Conservation (phyloP, 2,113 vertebrate genomes). For the Chaetodon auriga region DNA sequence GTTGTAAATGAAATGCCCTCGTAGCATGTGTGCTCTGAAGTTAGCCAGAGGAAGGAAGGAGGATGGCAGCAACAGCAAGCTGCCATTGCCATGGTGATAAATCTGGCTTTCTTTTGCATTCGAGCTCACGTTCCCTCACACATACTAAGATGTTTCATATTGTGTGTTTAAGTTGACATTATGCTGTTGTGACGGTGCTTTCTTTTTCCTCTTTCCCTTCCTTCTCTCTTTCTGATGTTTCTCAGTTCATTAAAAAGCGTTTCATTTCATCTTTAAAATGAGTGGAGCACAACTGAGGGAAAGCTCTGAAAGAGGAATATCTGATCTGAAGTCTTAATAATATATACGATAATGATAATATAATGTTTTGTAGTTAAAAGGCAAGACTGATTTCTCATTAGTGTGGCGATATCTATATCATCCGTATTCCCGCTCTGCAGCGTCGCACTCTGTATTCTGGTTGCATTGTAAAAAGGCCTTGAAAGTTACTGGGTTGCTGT, state of each 20-base stretch:
- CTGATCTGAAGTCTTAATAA: not conserved
- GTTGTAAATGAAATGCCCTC: not conserved
- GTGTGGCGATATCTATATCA: not conserved
- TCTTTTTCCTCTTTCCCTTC: not conserved
- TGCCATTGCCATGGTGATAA: conserved; percentile 64
- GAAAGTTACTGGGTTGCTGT: not conserved
- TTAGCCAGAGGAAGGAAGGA: not conserved
- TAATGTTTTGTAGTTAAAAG: not conserved
- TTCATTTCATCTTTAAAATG: not conserved
- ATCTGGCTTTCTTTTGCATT: conserved; percentile 1
- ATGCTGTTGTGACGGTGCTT: not conserved
- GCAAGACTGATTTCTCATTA: not conserved
- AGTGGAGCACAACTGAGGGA: not conserved
- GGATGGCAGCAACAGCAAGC: not conserved
- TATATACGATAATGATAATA: not conserved
- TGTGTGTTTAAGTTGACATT: not conserved
- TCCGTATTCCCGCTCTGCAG: not conserved
- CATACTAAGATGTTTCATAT: not conserved
- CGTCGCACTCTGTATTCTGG: not conserved
- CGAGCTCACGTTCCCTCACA: not conserved
- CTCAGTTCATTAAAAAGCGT: not conserved
- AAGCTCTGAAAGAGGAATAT: not conserved
- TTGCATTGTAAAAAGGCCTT: not conserved
- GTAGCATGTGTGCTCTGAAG: conserved; percentile 13
- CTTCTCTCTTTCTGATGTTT: not conserved